Evolutionary conservation across 2,113 vertebrate genomes (phyloP), one percentile per base, ranked within the genome.

Genomic region (Gallinago undulata): DNA sequence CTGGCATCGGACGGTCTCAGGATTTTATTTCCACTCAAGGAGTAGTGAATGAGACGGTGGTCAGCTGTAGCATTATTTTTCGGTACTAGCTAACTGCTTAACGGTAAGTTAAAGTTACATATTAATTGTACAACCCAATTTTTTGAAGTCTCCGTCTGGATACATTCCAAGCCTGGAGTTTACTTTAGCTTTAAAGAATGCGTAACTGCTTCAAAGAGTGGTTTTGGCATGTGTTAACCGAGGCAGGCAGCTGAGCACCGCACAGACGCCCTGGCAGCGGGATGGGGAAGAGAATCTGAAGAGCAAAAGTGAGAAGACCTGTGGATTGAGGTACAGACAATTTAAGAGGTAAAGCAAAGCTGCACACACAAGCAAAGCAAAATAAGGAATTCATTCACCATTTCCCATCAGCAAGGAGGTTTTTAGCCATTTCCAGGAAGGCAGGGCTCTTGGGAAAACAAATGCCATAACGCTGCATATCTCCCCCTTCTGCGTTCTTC

Each of bases 111-210:
- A 51, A 51, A 73, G 39, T 31, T 59, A 6, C 31, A 2, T 35
- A 17, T n/a, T 57, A 14, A 59, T 24, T 47, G 15, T 30, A 5
- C 33, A 13, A 1, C 19, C 15, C 14, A 4, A 0, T 3, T 37
- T 45, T 81, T 67, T 30, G 24, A n/a, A 84, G 45, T 35, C n/a
- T 76, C 13, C 11, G 0, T 39, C 41, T 70, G 48, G 45, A 51
- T 56, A 15, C 8, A 0, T 10, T 9, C 13, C 31, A 22, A 35
- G 30, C 5, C 2, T 39, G 72, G 39, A 27, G 19, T 41, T 70
- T 48, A 39, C 18, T 62, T 53, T 35, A 37, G 28, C 8, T 23
- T 25, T 53, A n/a, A 63, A 55, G 31, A 64, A 35, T 3, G 16
- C 4, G 0, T 15, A 55, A 25, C 28, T 60, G 11, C 17, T 37